A percentile compares a stretch with the other conserved stretches of the same genome.
These are phyloP conservation scores for Apotomis turbidana DNA, from an alignment of 2,888 invertebrate genomes.

Conservation along the genomic window DNA sequence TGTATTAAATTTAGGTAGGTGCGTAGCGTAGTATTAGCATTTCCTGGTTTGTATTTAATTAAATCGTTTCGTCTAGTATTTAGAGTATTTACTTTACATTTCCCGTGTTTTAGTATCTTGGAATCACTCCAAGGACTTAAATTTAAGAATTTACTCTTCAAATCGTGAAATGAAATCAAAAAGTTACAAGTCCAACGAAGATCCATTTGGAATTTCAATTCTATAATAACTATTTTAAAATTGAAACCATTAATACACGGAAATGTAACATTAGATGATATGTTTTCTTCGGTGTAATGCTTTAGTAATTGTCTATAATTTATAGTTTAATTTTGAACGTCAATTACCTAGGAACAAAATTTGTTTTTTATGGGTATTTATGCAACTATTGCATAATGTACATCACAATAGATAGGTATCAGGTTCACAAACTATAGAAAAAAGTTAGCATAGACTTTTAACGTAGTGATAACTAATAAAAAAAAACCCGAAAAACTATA, in stretches of 20 bases:
- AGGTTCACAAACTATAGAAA: no score
- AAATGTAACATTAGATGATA: background rate
- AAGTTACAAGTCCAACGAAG: background rate
- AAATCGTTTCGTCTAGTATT: conserved; percentile 1
- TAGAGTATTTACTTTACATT: conserved; percentile 1
- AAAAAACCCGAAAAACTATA: no score
- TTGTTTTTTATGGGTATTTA: background rate
- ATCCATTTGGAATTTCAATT: background rate
- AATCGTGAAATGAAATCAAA: background rate
- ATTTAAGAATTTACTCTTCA: background rate
- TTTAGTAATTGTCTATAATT: background rate
- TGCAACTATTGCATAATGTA: background rate
- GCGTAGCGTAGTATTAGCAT: background rate
- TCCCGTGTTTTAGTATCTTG: conserved; percentile 9
- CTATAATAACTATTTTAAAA: background rate
- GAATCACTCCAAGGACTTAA: conserved; percentile 5
- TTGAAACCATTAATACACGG: background rate
- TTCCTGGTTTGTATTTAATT: background rate
- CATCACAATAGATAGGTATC: no score
- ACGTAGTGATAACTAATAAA: no score
- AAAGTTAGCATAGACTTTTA: no score
- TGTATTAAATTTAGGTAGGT: no score
- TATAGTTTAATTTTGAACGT: background rate
- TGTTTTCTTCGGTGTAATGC: background rate
- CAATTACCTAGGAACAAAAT: background rate